Percentiles rank a stretch among this genome's conserved stretches.
phyloP scores from a whole-genome alignment of 2,888 invertebrate species.

The Acleris emargana region DNA sequence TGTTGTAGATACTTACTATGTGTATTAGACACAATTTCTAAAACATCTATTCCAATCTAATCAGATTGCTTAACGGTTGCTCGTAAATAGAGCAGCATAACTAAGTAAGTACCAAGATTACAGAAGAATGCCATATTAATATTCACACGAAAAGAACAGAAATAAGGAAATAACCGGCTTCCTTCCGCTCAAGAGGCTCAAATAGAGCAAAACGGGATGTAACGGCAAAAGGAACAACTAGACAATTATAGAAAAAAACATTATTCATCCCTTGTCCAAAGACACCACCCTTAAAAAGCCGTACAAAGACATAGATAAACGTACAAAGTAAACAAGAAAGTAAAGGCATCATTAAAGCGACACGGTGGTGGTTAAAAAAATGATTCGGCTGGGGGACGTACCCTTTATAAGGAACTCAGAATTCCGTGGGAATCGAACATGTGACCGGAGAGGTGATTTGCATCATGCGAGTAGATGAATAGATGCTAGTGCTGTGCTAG shows the following conservation, averaged over 20 bases:
- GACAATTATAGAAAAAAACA: slow-evolving; percentile 59
- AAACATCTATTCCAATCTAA: no score
- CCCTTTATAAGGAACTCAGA: slow-evolving; percentile 43
- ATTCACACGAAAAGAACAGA: neutral
- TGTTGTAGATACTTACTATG: no score
- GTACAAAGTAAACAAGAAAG: slow-evolving; percentile 74
- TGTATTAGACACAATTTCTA: no score
- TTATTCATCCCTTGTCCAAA: slow-evolving; percentile 73
- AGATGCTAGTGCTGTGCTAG: slow-evolving; percentile 27
- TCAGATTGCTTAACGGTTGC: no score
- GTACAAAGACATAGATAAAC: slow-evolving; percentile 72
- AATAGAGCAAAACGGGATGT: slow-evolving; percentile 50
- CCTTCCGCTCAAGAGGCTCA: slow-evolving; percentile 31
- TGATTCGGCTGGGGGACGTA: slow-evolving; percentile 49
- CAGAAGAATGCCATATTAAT: neutral
- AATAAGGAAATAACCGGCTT: slow-evolving; percentile 29
- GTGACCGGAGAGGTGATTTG: slow-evolving; percentile 48
- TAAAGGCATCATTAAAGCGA: slow-evolving; percentile 73
- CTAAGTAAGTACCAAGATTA: neutral
- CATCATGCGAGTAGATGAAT: slow-evolving; percentile 43
- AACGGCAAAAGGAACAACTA: slow-evolving; percentile 58
- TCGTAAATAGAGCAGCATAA: no score
- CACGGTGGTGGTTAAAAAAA: slow-evolving; percentile 61
- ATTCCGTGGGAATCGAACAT: slow-evolving; percentile 56
- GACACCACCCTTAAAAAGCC: slow-evolving; percentile 63